Base-by-base conservation (phyloP, 2,888 invertebrate species). In the Heliothis peltigera region DNA sequence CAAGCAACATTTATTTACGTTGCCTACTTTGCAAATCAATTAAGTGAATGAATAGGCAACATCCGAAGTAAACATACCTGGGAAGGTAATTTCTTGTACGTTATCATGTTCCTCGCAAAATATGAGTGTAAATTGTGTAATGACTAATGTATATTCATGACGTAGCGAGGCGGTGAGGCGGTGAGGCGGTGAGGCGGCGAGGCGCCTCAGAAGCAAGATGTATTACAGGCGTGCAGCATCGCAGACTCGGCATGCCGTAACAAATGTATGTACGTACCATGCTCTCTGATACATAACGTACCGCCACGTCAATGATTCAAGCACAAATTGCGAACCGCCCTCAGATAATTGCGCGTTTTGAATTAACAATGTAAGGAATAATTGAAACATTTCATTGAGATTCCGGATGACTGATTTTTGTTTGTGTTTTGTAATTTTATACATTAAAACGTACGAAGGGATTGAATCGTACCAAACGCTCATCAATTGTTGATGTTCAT, bases 101-200 rank as follows among this genome's bases (percentile, higher is more conserved):
- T 75, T 81, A 80, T 80, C 72, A 64, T 76, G 69, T 79, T 78
- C 64, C 73, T 74, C 65, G 48, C 60, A 81, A 80, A 86, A 83
- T 82, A 82, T 83, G 75, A 80, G 79, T 77, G 70, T 77, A 84
- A 84, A 84, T 83, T 81, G 70, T 83, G 67, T 84, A 85, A 84
- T 84, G 79, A 81, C 80, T 86, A 84, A 87, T 87, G 85, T 83
- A 84, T 87, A 87, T 89, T 87, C 86, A 88, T 87, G 73, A 60
- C 65, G 58, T 43, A 55, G 55, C 47, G 63, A 56, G 61, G 59
- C 49, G 48, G 59, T 17, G 65, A 52, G 46, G 60, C 49, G 48
- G 59, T 17, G 65, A 52, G 46, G 60, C 53, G 57, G 55, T 18
- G 60, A 69, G 55, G 65, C 64, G 71, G 63, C 59, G 62, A 70